phyloP scores from a whole-genome alignment of 2,888 invertebrate genomes.

The Xestia c-nigrum region DNA sequence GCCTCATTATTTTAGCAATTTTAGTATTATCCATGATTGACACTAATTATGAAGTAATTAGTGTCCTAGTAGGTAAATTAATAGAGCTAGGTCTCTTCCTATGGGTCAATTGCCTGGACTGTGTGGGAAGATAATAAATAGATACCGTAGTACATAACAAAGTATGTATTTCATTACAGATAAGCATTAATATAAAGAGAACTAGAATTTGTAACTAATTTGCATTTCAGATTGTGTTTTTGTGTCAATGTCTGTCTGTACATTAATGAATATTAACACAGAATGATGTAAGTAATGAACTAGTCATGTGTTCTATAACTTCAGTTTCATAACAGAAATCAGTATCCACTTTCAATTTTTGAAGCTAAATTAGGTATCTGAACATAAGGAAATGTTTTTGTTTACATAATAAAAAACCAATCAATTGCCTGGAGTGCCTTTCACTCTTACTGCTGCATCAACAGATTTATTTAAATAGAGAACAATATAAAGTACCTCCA shows the following conservation, averaged over 20 bases:
- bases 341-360: background rate
- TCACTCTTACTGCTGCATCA: background rate
- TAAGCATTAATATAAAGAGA: constrained; percentile 34
- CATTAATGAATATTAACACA: constrained; percentile 30
- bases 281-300: constrained; percentile 22
- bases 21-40: background rate
- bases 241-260: constrained; percentile 49
- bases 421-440: background rate
- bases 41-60: constrained; percentile 13
- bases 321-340: background rate
- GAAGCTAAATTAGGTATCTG: background rate
- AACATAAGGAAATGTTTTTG: background rate
- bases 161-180: constrained; percentile 43
- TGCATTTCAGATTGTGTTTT: constrained; percentile 44
- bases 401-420: background rate
- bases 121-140: constrained; percentile 39
- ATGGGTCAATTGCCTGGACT: constrained; percentile 46
- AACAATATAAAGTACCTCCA: constrained; percentile 90
- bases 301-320: background rate
- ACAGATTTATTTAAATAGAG: background rate
- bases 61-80: constrained; percentile 24
- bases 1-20: background rate
- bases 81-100: constrained; percentile 27
- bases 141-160: constrained; percentile 10
- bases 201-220: constrained; percentile 47